Conservation (phyloP, 2,113 vertebrate genomes). For the Sapayoa aenigma region DNA sequence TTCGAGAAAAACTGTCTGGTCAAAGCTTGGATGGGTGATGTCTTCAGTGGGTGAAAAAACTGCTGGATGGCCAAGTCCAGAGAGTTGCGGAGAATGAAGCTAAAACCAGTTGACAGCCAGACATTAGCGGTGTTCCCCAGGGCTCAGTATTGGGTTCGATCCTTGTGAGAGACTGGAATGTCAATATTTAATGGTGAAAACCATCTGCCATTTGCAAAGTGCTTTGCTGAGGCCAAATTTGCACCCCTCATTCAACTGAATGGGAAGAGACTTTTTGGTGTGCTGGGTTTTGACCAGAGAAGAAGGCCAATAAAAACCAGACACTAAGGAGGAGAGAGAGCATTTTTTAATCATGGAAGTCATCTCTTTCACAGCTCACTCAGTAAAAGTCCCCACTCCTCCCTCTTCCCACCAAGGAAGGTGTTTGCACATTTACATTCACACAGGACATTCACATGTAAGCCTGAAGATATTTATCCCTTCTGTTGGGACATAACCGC, state of each 20-base stretch:
- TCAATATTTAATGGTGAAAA: too few relatives aligned
- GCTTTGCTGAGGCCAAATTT: too few relatives aligned
- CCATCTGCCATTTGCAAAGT: too few relatives aligned
- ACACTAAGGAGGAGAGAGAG: not conserved
- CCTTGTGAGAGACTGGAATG: too few relatives aligned
- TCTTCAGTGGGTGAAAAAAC: not conserved
- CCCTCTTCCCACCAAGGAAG: not conserved
- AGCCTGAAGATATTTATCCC: not conserved
- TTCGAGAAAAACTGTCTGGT: not conserved
- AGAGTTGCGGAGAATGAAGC: not conserved
- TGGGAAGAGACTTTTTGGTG: too few relatives aligned
- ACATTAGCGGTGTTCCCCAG: not conserved
- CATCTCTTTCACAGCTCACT: not conserved
- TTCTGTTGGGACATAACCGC: not conserved
- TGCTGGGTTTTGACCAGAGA: not conserved
- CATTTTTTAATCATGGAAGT: not conserved
- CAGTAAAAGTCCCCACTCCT: too few relatives aligned
- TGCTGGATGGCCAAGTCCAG: not conserved
- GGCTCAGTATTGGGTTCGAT: not conserved
- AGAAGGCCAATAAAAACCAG: not conserved
- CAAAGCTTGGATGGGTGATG: rapidly evolving
- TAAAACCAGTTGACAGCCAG: not conserved
- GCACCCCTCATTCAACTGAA: too few relatives aligned
- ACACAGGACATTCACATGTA: not conserved
- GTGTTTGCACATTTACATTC: not conserved